Evolutionary conservation across 2,888 invertebrate species (phyloP).

Genomic region (Cephus spinipes): DNA sequence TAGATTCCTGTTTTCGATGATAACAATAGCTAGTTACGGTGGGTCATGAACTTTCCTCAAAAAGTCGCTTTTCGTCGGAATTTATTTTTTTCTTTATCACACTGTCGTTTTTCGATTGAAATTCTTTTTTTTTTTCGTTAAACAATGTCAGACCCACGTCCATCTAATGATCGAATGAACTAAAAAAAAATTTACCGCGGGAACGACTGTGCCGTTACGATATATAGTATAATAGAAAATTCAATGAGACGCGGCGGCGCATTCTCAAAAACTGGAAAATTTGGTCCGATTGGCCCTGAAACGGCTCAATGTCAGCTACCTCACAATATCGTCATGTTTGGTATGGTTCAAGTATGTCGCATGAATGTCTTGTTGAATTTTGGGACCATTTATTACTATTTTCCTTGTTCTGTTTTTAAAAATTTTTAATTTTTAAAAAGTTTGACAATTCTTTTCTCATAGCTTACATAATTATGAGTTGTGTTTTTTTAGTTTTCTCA

Average conservation of each 20-base stretch:
- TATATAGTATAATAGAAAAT: neutral
- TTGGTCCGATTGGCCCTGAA: conserved; percentile 63
- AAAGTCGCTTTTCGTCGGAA: neutral
- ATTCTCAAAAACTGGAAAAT: conserved; percentile 46
- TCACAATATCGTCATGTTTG: conserved; percentile 58
- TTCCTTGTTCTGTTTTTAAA: neutral
- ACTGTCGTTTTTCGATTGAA: neutral
- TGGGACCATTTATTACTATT: neutral
- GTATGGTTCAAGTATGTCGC: conserved; percentile 43
- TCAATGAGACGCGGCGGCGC: neutral
- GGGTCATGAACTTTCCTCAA: neutral
- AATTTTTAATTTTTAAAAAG: neutral
- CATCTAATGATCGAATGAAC: neutral
- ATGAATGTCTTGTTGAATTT: conserved; percentile 29
- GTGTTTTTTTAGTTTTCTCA: neutral
- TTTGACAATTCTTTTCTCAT: neutral
- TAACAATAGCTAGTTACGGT: neutral
- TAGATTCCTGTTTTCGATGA: conserved; percentile 13
- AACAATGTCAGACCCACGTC: neutral
- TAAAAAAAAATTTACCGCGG: neutral
- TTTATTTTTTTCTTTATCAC: neutral
- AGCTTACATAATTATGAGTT: neutral
- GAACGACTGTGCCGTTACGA: neutral
- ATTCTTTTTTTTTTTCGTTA: neutral
- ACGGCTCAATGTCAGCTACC: conserved; percentile 64